Conservation (phyloP, 2,888 invertebrate species). For the Andrena dorsata region DNA sequence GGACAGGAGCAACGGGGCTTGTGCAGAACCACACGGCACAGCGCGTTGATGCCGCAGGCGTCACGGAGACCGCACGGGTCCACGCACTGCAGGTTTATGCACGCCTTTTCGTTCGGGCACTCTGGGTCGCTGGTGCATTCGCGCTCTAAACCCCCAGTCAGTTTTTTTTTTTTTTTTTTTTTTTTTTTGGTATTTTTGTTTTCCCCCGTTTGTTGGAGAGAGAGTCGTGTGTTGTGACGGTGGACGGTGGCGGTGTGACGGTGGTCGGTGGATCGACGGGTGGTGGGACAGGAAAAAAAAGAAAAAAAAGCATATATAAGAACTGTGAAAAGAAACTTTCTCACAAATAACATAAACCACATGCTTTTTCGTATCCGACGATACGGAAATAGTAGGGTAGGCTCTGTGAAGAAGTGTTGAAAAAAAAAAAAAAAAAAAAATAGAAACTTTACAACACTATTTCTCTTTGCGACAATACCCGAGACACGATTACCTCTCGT, state of each 20-base stretch:
- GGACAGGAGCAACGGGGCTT: conserved; percentile 95
- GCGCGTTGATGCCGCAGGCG: conserved; percentile 95
- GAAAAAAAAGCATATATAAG: conserved; percentile 91
- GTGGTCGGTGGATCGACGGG: conserved; percentile 68
- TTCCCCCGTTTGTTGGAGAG: conserved; percentile 6
- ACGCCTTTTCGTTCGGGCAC: conserved; percentile 96
- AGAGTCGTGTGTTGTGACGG: conserved; percentile 47
- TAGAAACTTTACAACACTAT: conserved; percentile 62
- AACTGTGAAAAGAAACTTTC: conserved; percentile 94
- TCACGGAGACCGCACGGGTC: conserved; percentile 96
- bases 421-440: conserved; percentile 63
- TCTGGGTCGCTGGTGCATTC: conserved; percentile 96
- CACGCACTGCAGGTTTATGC: conserved; percentile 95
- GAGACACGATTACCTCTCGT: conserved; percentile 31
- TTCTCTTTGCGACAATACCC: conserved; percentile 17
- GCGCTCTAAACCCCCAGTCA: conserved; percentile 86
- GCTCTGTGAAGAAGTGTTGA: conserved; percentile 71
- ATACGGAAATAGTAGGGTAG: conserved; percentile 70
- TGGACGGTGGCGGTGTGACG: conserved; percentile 40
- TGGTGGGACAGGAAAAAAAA: conserved; percentile 85
- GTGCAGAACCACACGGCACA: conserved; percentile 94
- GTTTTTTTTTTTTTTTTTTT: conserved; percentile 28
- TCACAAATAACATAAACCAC: conserved; percentile 88
- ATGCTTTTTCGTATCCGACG: conserved; percentile 86
- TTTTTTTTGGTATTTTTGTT: conserved; percentile 33